Percentiles rank a stretch among this genome's conserved stretches.
These are phyloP conservation scores for Drosophila lacteicornis DNA, from an alignment of 1,140 invertebrate genomes.

Conservation along the genomic window DNA sequence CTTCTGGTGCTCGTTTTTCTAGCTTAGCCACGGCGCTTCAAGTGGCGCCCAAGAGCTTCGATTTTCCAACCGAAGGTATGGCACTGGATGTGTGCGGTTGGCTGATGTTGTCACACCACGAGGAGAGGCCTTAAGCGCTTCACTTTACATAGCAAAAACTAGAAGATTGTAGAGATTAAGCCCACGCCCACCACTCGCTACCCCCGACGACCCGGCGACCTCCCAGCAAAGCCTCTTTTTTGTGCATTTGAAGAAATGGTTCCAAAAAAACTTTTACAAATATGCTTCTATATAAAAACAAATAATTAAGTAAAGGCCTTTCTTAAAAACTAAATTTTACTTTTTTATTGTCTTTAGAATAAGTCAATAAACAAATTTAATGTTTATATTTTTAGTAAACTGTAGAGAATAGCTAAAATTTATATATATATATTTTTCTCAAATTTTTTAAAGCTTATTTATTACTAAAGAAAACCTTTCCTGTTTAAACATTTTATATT, in stretches of 20 bases:
- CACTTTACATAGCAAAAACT: constrained; percentile 78
- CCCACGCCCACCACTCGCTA: constrained; percentile 20
- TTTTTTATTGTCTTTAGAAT: too few species aligned
- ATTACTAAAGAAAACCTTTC: too few species aligned
- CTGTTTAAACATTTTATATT: too few species aligned
- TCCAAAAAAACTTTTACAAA: not conserved
- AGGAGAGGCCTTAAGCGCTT: constrained; percentile 62
- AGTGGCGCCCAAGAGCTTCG: constrained; percentile 69
- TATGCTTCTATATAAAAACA: not conserved
- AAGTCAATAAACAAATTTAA: too few species aligned
- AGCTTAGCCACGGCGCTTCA: constrained; percentile 57
- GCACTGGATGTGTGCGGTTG: constrained; percentile 28
- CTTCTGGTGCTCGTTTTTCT: constrained; percentile 49
- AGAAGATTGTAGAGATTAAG: constrained; percentile 75
- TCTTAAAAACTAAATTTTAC: too few species aligned
- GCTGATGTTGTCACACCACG: constrained; percentile 63
- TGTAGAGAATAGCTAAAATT: too few species aligned
- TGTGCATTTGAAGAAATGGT: not conserved
- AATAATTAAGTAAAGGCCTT: too few species aligned
- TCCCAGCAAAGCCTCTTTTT: constrained; percentile 8
- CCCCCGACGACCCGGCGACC: constrained; percentile 21
- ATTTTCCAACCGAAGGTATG: constrained; percentile 60
- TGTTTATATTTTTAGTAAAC: too few species aligned
- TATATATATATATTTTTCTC: too few species aligned
- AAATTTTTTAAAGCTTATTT: too few species aligned